phyloP scores from a whole-genome alignment of 2,113 vertebrate genomes.

The Phoxinus phoxinus region DNA sequence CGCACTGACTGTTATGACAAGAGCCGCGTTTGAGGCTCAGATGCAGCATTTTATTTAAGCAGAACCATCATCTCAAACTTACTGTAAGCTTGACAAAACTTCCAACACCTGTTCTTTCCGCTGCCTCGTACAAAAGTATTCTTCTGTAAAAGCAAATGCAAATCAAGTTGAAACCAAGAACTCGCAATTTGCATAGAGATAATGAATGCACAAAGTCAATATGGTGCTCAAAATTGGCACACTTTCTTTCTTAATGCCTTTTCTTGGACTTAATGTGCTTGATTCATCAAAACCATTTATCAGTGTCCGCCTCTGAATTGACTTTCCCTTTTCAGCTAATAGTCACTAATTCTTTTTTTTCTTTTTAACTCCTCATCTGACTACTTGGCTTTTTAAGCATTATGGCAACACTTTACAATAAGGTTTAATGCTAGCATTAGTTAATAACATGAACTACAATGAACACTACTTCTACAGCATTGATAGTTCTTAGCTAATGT shows the following conservation, averaged over 20 bases:
- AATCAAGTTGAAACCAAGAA: slow-evolving; percentile 79
- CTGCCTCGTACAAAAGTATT: slow-evolving; percentile 20
- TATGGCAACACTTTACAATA: not conserved
- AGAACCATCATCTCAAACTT: not conserved
- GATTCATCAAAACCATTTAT: not conserved
- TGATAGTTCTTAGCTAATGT: too few species aligned
- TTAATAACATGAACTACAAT: too few species aligned
- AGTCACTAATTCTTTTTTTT: not conserved
- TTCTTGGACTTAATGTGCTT: not conserved
- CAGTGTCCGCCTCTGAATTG: not conserved
- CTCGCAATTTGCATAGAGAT: slow-evolving; percentile 82
- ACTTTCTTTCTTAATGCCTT: not conserved
- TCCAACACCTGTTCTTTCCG: not conserved
- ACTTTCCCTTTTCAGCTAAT: not conserved
- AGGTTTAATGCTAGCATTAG: too few species aligned
- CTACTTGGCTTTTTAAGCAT: not conserved
- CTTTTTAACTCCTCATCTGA: not conserved
- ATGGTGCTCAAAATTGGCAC: too few species aligned
- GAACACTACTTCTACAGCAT: too few species aligned
- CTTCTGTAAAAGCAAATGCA: slow-evolving; percentile 73
- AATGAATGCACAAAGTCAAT: slow-evolving; percentile 69
- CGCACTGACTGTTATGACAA: slow-evolving; percentile 6
- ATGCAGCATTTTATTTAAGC: slow-evolving; percentile 16
- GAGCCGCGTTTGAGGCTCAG: not conserved
- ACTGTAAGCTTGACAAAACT: not conserved